These are phyloP conservation scores for Trypoxylon attenuatum DNA, from an alignment of 2,888 invertebrate species.

Conservation along the genomic window DNA sequence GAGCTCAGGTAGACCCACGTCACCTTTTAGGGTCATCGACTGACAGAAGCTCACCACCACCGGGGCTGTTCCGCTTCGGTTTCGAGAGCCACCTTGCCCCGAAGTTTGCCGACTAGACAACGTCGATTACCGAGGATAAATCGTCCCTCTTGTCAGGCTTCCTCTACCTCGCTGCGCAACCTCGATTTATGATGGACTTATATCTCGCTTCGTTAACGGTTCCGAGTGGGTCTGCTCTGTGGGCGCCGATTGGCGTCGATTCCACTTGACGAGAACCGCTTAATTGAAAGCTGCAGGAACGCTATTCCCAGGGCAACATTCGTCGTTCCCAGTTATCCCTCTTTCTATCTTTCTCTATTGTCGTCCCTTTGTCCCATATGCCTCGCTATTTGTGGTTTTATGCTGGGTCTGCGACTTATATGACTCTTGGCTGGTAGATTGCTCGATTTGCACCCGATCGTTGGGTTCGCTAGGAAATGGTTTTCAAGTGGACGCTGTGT, in stretches of 20 bases:
- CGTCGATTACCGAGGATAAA: conserved; percentile 45
- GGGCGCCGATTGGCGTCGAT: conserved; percentile 16
- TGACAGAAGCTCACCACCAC: background rate
- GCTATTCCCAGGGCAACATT: background rate
- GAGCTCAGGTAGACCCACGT: conserved; percentile 11
- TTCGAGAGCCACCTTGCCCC: background rate
- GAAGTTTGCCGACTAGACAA: conserved; percentile 25
- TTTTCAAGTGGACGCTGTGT: background rate
- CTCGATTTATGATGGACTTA: conserved; percentile 45
- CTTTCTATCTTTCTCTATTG: too few relatives aligned
- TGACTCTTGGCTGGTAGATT: background rate
- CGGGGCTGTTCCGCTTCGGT: conserved; percentile 4
- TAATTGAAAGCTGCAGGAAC: background rate
- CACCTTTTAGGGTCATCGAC: conserved; percentile 29
- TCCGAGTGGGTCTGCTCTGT: conserved; percentile 10
- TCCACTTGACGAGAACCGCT: conserved; percentile 2
- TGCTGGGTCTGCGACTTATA: background rate
- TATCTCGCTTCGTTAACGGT: conserved; percentile 41
- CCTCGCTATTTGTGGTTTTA: background rate
- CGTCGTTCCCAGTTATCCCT: background rate
- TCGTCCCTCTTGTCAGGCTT: conserved; percentile 35
- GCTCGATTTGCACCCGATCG: background rate
- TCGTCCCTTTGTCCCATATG: too few relatives aligned
- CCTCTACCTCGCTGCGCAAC: conserved; percentile 34
- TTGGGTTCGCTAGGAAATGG: background rate